Base-by-base conservation (phyloP, 2,888 invertebrate species). In the Ochlodes sylvanus region DNA sequence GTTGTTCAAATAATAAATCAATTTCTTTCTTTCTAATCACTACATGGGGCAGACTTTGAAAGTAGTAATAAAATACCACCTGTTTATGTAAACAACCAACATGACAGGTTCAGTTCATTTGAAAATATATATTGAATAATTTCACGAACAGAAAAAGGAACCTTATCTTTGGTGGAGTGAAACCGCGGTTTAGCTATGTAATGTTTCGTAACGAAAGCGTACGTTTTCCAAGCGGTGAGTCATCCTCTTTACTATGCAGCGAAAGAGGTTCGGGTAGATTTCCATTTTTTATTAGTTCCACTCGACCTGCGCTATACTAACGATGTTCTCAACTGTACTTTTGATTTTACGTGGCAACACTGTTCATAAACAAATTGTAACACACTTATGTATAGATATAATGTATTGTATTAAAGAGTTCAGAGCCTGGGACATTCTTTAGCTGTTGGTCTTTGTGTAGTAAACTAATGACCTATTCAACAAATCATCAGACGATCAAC, bases 201-300 rank as follows among this genome's bases (percentile, higher is more conserved):
- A 58, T 58, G 58, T 42, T 19, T 65, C 58, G 65, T 57, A 50
- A 65, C 50, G 65, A 57, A 58, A 50, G 57, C 47, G 50, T 50
- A 57, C 63, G 52, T 32, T 54, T 15, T 32, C 27, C n/a, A 21
- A 10, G 27, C 54, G 44, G 72, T 87, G 87, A 87, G 69, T 86
- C 85, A 86, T 69, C 60, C 72, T 78, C 66, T 73, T 80, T 79
- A 78, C 72, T 77, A 83, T 83, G 78, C 79, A 76, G 77, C 74
- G 80, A 85, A 80, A 84, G 81, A 69, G 68, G 69, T 79, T 73
- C 70, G 63, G 63, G 68, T 71, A 65, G 58, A 63, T 63, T 64
- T 68, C 64, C 67, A 64, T 70, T 71, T 69, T 70, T 68, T 68
- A 68, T 68, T 68, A 68, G 62, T 68, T 62, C 47, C 56, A 62